Conservation (phyloP, 2,113 vertebrate genomes). For the Colinus virginianus region DNA sequence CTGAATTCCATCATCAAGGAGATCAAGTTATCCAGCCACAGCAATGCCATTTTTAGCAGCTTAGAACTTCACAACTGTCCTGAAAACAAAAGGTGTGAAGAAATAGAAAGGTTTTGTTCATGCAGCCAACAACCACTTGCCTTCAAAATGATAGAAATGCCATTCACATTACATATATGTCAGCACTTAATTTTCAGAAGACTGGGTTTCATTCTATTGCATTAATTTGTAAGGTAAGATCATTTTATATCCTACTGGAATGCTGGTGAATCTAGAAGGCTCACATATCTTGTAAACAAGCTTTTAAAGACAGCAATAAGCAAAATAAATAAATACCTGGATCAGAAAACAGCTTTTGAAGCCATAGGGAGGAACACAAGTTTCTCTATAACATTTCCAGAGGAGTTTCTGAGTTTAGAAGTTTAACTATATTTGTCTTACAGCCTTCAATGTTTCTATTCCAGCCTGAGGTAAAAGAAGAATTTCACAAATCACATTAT, state of each 20-base stretch:
- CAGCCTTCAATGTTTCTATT: neutral
- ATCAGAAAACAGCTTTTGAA: conserved; percentile 11
- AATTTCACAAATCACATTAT: neutral
- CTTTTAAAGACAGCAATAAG: conserved; percentile 1
- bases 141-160: neutral
- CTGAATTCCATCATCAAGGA: neutral
- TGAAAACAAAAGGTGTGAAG: neutral
- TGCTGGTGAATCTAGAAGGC: conserved; percentile 46
- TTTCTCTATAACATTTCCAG: neutral
- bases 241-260: neutral
- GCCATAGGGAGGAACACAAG: neutral
- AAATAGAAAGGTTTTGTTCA: neutral
- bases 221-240: conserved; percentile 7
- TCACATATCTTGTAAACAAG: conserved; percentile 30
- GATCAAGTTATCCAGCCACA: neutral
- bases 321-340: conserved; percentile 1
- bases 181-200: neutral
- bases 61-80: neutral
- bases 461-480: neutral
- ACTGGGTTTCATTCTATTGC: conserved; percentile 4
- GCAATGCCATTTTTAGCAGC: neutral
- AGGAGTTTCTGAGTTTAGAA: neutral
- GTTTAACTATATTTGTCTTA: neutral
- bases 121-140: neutral
- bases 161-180: neutral